Evolutionary conservation across 2,113 vertebrate genomes (phyloP).

Genomic region (Notiomystis cincta): DNA sequence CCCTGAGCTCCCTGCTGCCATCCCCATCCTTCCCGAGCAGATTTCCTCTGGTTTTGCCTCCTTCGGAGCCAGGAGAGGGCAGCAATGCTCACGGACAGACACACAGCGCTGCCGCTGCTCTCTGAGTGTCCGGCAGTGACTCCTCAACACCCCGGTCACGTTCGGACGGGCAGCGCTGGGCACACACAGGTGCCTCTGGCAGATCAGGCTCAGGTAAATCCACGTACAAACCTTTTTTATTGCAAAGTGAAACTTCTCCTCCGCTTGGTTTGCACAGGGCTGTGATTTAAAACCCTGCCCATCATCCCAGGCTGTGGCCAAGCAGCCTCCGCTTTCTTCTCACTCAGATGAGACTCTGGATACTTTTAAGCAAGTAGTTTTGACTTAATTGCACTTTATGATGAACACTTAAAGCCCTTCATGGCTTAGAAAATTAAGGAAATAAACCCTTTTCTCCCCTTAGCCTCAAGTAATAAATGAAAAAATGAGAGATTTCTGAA

Average conservation of each 20-base stretch:
- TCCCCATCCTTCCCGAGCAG: accelerated
- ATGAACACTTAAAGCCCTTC: neutral
- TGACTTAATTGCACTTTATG: neutral
- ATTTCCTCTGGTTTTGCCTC: neutral
- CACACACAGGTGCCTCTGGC: neutral
- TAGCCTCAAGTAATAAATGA: neutral
- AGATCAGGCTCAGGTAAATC: neutral
- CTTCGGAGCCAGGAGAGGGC: constrained; percentile 39
- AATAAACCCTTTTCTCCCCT: accelerated
- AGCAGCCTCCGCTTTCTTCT: neutral
- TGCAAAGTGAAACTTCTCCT: neutral
- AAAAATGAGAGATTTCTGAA: neutral
- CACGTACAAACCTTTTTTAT: neutral
- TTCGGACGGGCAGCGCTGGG: accelerated
- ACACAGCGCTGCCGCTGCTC: accelerated
- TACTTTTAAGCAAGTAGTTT: neutral
- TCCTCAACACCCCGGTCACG: accelerated
- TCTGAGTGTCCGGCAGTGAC: accelerated
- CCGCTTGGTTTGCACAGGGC: accelerated
- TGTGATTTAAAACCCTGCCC: accelerated
- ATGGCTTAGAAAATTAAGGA: neutral
- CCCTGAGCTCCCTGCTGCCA: neutral
- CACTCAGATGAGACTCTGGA: neutral
- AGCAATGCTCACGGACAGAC: neutral
- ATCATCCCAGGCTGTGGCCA: neutral